Percentiles rank a stretch among this genome's conserved stretches.
Conservation (phyloP, 1,140 invertebrate species). For the Caenorhabditis tropicalis region DNA sequence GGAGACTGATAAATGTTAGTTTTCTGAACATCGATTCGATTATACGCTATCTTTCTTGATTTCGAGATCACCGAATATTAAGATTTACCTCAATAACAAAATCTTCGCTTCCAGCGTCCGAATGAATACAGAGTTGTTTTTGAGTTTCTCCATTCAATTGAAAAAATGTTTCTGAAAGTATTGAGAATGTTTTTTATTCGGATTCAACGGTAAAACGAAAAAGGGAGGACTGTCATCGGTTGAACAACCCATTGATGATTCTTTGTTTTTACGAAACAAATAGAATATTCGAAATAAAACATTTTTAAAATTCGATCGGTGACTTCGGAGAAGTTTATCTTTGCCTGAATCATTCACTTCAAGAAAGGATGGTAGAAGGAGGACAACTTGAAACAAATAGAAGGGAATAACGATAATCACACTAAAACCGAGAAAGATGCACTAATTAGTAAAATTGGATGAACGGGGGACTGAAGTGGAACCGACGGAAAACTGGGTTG, state of each 20-base stretch:
- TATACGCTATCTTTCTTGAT: too few relatives aligned
- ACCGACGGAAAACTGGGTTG: not conserved
- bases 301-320: not conserved
- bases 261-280: not conserved
- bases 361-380: not conserved
- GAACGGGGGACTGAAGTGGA: not conserved
- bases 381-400: constrained; percentile 32
- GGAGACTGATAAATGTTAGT: too few relatives aligned
- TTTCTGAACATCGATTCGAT: too few relatives aligned
- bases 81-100: too few relatives aligned
- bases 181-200: not conserved
- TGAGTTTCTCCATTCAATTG: not conserved
- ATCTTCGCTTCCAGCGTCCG: not conserved
- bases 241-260: not conserved
- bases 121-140: not conserved
- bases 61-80: not conserved
- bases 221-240: not conserved
- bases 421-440: constrained; percentile 17
- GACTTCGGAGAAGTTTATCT: not conserved
- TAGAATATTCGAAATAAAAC: not conserved
- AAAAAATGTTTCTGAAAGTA: not conserved
- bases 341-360: too few relatives aligned
- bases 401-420: not conserved
- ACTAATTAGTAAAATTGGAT: not conserved
- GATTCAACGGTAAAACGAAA: constrained; percentile 17